Evolutionary conservation across 2,113 vertebrate genomes (phyloP).

Genomic region (Bostrychus sinensis): DNA sequence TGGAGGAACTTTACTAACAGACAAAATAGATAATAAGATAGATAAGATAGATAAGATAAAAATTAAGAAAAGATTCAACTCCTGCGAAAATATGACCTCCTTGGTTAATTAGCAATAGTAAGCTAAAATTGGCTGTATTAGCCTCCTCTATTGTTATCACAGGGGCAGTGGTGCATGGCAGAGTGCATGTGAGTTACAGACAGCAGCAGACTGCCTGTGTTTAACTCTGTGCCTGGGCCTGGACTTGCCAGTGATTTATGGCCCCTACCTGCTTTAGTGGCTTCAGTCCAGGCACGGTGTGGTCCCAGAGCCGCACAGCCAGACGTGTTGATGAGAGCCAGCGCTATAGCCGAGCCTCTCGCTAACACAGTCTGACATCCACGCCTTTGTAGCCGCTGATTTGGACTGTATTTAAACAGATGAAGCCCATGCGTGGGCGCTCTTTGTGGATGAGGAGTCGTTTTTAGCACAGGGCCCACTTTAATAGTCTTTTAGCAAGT

Average conservation of each 20-base stretch:
- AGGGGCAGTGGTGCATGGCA: too few species aligned
- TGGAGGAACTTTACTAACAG: too few species aligned
- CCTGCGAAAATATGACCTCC: too few species aligned
- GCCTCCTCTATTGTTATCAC: too few species aligned
- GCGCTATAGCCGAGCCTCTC: slow-evolving; percentile 8
- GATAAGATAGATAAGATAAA: too few species aligned
- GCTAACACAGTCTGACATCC: slow-evolving; percentile 10
- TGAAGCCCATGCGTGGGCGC: neutral
- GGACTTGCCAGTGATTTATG: slow-evolving; percentile 57
- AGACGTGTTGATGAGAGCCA: slow-evolving; percentile 37
- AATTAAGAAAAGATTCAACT: too few species aligned
- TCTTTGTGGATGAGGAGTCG: slow-evolving; percentile 34
- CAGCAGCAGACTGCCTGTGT: slow-evolving; percentile 38
- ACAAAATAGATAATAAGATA: too few species aligned
- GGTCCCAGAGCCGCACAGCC: slow-evolving; percentile 39
- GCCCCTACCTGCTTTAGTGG: slow-evolving; percentile 45
- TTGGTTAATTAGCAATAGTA: too few species aligned
- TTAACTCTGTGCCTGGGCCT: slow-evolving; percentile 26
- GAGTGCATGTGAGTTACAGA: slow-evolving; percentile 12
- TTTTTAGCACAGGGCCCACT: slow-evolving; percentile 27
- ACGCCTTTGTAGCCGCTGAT: slow-evolving; percentile 15
- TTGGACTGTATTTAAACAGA: slow-evolving; percentile 31
- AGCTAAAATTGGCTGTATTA: neutral
- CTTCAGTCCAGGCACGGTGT: slow-evolving; percentile 48
- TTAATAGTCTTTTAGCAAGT: slow-evolving; percentile 46